These are phyloP conservation scores for Anguilla pacifica DNA, from an alignment of 2,797 vertebrate genomes.

Conservation along the genomic window DNA sequence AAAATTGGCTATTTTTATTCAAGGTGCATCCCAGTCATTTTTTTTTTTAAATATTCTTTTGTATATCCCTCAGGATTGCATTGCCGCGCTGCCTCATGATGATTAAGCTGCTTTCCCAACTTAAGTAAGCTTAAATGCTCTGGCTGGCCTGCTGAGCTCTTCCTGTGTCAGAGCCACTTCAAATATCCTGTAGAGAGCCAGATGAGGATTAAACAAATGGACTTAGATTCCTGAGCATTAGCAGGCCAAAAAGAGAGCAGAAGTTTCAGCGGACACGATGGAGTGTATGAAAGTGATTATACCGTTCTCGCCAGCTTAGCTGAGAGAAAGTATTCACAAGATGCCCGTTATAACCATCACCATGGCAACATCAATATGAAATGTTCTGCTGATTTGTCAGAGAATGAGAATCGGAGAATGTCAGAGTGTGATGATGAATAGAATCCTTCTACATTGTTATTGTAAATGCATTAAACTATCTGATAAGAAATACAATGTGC, in stretches of 20 bases:
- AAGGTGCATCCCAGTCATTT: slow-evolving; percentile 65
- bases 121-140: slow-evolving; percentile 64
- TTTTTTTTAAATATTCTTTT: slow-evolving; percentile 66
- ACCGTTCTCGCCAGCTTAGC: not conserved
- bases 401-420: not conserved
- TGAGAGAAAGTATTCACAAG: not conserved
- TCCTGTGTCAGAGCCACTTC: slow-evolving; percentile 46
- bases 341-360: not conserved
- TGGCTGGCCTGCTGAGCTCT: slow-evolving; percentile 49
- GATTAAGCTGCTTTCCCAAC: slow-evolving; percentile 65
- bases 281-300: not conserved
- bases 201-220: slow-evolving; percentile 23
- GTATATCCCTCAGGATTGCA: slow-evolving; percentile 65
- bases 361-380: slow-evolving; percentile 17
- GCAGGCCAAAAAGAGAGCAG: not conserved
- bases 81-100: slow-evolving; percentile 50
- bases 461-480: slow-evolving; percentile 15
- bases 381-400: not conserved
- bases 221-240: not conserved
- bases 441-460: slow-evolving; percentile 10
- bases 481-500: slow-evolving; percentile 2
- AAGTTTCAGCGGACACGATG: no score
- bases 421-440: slow-evolving; percentile 1
- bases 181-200: slow-evolving; percentile 36
- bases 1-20: slow-evolving; percentile 58